Conservation (phyloP, 2,888 invertebrate genomes). For the Xestia rhomboidea region DNA sequence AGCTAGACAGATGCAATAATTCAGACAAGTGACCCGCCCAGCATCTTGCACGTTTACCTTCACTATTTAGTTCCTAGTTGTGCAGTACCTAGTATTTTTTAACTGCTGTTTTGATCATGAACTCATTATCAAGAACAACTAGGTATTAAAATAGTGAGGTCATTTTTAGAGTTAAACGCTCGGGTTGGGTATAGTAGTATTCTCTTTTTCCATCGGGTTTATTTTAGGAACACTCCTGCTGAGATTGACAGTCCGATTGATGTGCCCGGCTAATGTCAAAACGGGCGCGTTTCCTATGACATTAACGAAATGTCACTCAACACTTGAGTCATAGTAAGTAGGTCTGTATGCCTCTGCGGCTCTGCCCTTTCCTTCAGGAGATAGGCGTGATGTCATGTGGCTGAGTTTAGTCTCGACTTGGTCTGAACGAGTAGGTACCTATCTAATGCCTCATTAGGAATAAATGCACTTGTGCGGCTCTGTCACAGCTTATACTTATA, state of each 20-base stretch:
- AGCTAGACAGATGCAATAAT: slow-evolving; percentile 32
- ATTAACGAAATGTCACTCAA: background rate
- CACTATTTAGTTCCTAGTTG: slow-evolving; percentile 55
- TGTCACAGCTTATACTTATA: slow-evolving; percentile 21
- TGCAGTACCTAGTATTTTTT: background rate
- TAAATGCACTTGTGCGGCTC: slow-evolving; percentile 24
- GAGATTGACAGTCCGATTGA: background rate
- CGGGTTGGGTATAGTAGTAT: too few species aligned
- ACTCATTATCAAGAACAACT: background rate
- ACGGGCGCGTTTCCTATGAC: background rate
- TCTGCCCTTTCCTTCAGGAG: background rate
- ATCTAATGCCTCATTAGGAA: slow-evolving; percentile 26
- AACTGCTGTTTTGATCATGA: slow-evolving; percentile 14
- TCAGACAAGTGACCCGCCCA: slow-evolving; percentile 18
- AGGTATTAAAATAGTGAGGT: background rate
- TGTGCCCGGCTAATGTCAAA: background rate
- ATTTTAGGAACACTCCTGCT: background rate
- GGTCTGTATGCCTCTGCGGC: background rate
- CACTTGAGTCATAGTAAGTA: background rate
- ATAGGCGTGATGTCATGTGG: background rate
- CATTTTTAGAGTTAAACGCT: background rate
- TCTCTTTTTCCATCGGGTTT: background rate
- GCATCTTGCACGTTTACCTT: slow-evolving; percentile 52
- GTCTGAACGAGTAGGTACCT: slow-evolving; percentile 3
- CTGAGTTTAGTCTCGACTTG: background rate